Base-by-base conservation (phyloP, 2,797 vertebrate species). In the Threskiornis aethiopicus region DNA sequence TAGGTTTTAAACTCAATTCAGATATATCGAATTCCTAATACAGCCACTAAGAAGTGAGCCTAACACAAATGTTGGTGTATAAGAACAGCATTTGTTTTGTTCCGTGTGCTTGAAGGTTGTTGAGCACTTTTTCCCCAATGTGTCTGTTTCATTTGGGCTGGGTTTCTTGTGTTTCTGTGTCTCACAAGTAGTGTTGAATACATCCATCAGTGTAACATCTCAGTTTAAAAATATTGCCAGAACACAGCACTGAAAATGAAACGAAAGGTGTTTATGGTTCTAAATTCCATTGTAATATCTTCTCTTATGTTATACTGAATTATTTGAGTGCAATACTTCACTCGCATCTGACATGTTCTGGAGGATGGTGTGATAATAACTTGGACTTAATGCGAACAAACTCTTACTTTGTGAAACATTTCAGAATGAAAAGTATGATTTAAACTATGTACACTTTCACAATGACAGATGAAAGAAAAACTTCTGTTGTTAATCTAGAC, bases 1-100 rank as follows among this genome's bases (percentile, higher is more conserved):
- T 59, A 75, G 35, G n/a, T 95, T 90, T 96, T 93, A 95, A 94
- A 94, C 87, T 92, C 95, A 87, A 37, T 89, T 97, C 93, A 89
- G 33, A n/a, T 66, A 26, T 73, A 61, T 29, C 73, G 69, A 96
- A 75, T 93, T 93, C 87, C 67, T 87, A 57, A 84, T 65, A 51
- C 0, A 1, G 18, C 59, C 62, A n/a, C 80, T 91, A 73, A 81
- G 87, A 93, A 70, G 72, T 85, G 71, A 88, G n/a, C 26, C 25
- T 84, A 61, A 55, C 15, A 25, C 8, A 39, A 78, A 15, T 81
- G 7, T 16, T 73, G 24, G 25, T 51, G 10, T 39, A 19, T 64
- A 54, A 3, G 17, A 78, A 35, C 39, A 57, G 26, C 26, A 26
- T 17, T 82, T 78, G 41, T 91, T 88, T 70, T 62, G 11, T 84